These are phyloP conservation scores for Haplotaxodon microlepis DNA, from an alignment of 2,113 vertebrate genomes.

Conservation along the genomic window DNA sequence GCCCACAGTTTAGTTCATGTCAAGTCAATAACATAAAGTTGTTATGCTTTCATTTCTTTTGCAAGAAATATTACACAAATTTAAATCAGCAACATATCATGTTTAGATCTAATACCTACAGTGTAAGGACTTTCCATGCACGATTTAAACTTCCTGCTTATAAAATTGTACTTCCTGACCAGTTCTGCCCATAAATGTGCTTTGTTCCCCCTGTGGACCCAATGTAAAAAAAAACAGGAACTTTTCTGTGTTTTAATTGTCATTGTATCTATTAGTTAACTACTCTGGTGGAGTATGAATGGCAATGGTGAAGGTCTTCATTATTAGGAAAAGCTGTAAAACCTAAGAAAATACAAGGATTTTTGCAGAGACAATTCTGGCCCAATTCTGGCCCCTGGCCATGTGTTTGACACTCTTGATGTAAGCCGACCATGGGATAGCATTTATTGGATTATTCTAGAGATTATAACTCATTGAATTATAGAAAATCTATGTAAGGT, in stretches of 20 bases:
- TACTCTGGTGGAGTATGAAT: background rate
- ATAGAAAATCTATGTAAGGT: rapidly evolving
- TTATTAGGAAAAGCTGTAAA: background rate
- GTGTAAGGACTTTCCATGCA: rapidly evolving
- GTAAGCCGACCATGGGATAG: background rate
- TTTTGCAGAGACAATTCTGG: background rate
- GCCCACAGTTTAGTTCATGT: background rate
- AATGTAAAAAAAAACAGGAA: background rate
- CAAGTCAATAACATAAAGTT: rapidly evolving
- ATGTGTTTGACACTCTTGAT: background rate
- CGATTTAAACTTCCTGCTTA: background rate
- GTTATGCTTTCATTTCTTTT: background rate
- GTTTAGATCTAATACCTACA: background rate
- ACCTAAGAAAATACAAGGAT: rapidly evolving
- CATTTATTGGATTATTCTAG: background rate
- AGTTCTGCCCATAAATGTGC: background rate
- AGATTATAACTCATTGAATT: background rate
- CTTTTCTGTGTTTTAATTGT: background rate
- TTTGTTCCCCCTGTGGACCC: background rate
- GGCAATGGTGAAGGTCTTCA: background rate
- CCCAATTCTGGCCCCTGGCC: background rate
- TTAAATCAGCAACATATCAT: background rate
- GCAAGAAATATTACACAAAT: background rate
- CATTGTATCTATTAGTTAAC: background rate
- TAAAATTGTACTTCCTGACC: background rate